Base-by-base conservation (phyloP, 2,888 invertebrate genomes). In the Stenotaenia linearis region DNA sequence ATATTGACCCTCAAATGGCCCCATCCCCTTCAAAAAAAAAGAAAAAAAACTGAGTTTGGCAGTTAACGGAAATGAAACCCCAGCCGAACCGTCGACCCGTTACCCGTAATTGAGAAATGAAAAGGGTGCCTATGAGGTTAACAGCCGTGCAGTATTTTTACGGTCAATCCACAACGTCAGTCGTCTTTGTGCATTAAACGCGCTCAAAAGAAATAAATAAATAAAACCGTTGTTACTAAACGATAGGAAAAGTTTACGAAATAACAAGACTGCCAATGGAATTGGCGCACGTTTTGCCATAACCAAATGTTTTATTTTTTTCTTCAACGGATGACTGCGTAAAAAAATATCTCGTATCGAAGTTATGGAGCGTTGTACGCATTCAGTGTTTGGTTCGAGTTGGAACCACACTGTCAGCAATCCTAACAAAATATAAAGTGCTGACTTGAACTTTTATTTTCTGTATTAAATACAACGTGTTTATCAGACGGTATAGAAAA, bases 51-150 rank as follows among this genome's bases (percentile, higher is more conserved):
- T 10, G 28, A 23, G 61, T 1, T 3, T 23, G 25, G 28, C 12
- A 25, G 61, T 61, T 61, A 25, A 61, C 61, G 61, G 61, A 61
- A 61, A 61, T 61, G 61, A 61, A 61, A 61, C 61, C 61, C 61
- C 25, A 61, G 45, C 21, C 25, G 61, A 25, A 28, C 25, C 61
- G 61, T 12, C 61, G 25, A 61, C 25, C 25, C 61, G 25, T 61
- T 61, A 3, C 15, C 28, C 4, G 61, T 61, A 61, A 61, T 61
- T 61, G 61, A 61, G 61, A 61, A 61, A 61, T 61, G 61, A 61
- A 61, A 61, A 61, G 61, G 61, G 61, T 25, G 61, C 25, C 23
- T 28, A 28, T 25, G 1, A 61, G 61, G 61, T 61, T 61, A 61
- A 61, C 61, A 61, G 15, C 61, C 25, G 25, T 23, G 56, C 61